A percentile compares a stretch with the other conserved stretches of the same genome.
Conservation (phyloP, 2,113 vertebrate genomes). For the Gambusia affinis region DNA sequence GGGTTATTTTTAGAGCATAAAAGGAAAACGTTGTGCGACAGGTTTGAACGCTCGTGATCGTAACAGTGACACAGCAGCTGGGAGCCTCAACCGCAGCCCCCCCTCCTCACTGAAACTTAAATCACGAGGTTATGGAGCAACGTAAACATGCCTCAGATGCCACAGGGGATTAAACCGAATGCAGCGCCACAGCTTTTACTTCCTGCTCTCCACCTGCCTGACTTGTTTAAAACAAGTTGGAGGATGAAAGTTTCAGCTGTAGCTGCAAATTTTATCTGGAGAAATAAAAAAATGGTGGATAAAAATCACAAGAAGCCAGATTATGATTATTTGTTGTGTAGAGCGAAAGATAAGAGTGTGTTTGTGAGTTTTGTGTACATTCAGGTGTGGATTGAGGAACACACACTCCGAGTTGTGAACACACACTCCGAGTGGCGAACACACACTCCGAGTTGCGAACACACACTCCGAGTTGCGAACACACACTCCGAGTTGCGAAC, state of each 20-base stretch:
- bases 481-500: neutral
- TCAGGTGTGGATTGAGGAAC: neutral
- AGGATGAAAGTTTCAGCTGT: neutral
- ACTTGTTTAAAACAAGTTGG: neutral
- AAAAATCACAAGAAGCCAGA: neutral
- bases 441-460: neutral
- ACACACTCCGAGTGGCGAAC: neutral
- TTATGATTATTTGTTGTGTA: neutral
- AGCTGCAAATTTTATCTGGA: neutral
- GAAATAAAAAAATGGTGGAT: no score
- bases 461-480: neutral
- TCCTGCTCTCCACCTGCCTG: neutral
- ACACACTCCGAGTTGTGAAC: neutral
- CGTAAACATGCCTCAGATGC: neutral
- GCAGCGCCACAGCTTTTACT: neutral
- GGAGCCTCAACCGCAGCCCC: neutral
- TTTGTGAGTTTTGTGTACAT: neutral
- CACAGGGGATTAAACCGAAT: neutral
- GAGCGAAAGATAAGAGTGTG: neutral
- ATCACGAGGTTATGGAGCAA: neutral
- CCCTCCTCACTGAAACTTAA: fast-evolving
- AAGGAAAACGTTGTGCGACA: neutral
- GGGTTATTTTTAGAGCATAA: neutral
- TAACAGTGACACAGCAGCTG: neutral
- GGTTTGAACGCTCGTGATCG: neutral